A percentile compares a stretch with the other conserved stretches of the same genome.
Evolutionary conservation across 1,140 invertebrate genomes (phyloP).

Genomic region (Polypedilum vanderplanki): DNA sequence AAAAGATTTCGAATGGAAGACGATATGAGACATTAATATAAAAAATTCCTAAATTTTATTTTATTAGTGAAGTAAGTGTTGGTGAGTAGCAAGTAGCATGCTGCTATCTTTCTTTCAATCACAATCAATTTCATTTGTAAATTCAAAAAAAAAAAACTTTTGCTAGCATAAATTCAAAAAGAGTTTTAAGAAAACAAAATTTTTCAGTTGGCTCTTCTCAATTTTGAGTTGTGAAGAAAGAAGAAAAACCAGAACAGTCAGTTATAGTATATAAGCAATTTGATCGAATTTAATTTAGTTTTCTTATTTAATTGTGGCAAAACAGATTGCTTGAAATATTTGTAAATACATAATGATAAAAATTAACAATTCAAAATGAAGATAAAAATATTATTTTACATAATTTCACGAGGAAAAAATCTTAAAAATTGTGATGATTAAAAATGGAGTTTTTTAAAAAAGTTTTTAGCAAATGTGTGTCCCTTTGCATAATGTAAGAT

Average conservation of each 20-base stretch:
- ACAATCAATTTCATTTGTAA: neutral
- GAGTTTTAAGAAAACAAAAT: neutral
- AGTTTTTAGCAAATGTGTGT: too few species aligned
- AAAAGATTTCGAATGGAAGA: conserved; percentile 39
- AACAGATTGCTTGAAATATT: neutral
- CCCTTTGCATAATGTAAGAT: too few species aligned
- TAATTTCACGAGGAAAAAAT: neutral
- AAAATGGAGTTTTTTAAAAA: neutral
- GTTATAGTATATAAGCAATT: neutral
- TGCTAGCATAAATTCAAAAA: neutral
- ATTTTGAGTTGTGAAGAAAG: neutral
- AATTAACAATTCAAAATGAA: too few species aligned
- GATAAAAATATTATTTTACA: neutral
- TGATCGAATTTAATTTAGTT: conserved; percentile 25
- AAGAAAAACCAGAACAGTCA: neutral
- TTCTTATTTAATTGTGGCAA: conserved; percentile 6
- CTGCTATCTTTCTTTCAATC: too few species aligned
- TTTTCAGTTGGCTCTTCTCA: neutral
- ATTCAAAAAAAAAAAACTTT: neutral
- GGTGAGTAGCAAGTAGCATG: too few species aligned
- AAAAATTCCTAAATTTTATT: neutral
- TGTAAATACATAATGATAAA: neutral
- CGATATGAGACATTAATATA: conserved; percentile 34
- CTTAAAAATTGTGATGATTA: conserved; percentile 3
- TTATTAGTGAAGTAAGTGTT: neutral